Conservation (phyloP, 1,140 invertebrate genomes). For the Trichonephila clavata region DNA sequence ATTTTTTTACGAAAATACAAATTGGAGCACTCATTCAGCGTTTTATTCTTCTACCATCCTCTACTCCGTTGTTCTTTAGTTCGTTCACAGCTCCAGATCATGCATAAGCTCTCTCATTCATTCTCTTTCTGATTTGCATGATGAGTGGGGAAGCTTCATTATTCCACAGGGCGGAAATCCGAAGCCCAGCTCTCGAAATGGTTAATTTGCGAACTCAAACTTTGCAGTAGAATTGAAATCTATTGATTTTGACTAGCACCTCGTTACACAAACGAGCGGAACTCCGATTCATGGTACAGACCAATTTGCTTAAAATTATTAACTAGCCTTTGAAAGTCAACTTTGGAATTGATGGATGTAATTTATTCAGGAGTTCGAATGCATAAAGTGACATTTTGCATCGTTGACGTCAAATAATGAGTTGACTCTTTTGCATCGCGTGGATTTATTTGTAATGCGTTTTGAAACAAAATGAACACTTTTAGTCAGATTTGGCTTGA, state of each 20-base stretch:
- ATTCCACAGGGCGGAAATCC: neutral
- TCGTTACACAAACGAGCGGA: neutral
- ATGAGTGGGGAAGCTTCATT: neutral
- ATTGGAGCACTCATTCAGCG: neutral
- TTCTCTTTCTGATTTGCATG: neutral
- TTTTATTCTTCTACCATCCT: neutral
- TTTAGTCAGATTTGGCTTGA: too few relatives aligned
- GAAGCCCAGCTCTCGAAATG: neutral
- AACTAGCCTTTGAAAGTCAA: neutral
- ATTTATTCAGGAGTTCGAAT: too few relatives aligned
- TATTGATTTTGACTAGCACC: neutral
- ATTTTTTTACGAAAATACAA: neutral
- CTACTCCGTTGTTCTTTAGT: neutral
- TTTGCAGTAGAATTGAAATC: neutral
- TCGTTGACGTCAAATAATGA: too few relatives aligned
- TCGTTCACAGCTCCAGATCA: neutral
- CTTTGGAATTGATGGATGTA: neutral
- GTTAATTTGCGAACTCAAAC: constrained; percentile 8
- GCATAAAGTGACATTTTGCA: too few relatives aligned
- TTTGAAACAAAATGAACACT: too few relatives aligned
- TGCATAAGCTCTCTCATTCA: neutral
- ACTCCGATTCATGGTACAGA: neutral
- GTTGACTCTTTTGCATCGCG: too few relatives aligned
- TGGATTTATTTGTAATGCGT: too few relatives aligned
- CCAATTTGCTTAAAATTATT: neutral